Evolutionary conservation across 2,888 invertebrate genomes (phyloP).

Genomic region (Ceramica pisi): DNA sequence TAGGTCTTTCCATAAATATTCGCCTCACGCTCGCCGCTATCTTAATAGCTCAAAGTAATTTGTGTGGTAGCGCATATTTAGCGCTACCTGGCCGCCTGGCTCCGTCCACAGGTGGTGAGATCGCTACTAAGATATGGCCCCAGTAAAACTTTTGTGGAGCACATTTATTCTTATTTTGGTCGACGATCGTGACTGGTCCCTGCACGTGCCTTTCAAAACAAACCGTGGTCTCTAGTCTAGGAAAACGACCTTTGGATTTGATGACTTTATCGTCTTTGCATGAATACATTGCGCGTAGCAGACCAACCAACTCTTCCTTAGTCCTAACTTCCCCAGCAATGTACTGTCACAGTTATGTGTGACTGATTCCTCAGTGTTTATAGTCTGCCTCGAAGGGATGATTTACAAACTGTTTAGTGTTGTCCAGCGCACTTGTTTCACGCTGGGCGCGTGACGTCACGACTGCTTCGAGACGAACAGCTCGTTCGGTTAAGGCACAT

Average conservation of each 20-base stretch:
- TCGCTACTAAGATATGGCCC: conserved; percentile 62
- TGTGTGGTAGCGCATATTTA: conserved; percentile 59
- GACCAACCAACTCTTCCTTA: background rate
- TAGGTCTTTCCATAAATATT: conserved; percentile 38
- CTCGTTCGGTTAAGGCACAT: conserved; percentile 64
- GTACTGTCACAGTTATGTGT: conserved; percentile 32
- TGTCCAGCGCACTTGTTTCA: conserved; percentile 77
- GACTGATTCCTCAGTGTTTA: conserved; percentile 46
- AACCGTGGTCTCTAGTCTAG: conserved; percentile 71
- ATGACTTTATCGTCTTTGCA: conserved; percentile 30
- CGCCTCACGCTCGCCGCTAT: conserved; percentile 31
- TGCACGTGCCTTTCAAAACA: conserved; percentile 78
- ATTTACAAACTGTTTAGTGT: conserved; percentile 78
- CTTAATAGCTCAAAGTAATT: conserved; percentile 60
- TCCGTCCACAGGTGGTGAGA: conserved; percentile 64
- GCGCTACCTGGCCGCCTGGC: conserved; percentile 41
- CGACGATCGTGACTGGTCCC: conserved; percentile 76
- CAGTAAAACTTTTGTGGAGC: conserved; percentile 60
- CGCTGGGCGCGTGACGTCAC: conserved; percentile 81
- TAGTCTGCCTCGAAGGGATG: conserved; percentile 76
- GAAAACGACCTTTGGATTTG: conserved; percentile 60
- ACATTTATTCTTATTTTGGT: conserved; percentile 69
- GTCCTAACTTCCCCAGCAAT: conserved; percentile 40
- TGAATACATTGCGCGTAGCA: conserved; percentile 40
- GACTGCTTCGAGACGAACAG: conserved; percentile 76